A percentile compares a stretch with the other conserved stretches of the same genome.
These are phyloP conservation scores for Xylota sylvarum DNA, from an alignment of 2,888 invertebrate genomes.

Conservation along the genomic window DNA sequence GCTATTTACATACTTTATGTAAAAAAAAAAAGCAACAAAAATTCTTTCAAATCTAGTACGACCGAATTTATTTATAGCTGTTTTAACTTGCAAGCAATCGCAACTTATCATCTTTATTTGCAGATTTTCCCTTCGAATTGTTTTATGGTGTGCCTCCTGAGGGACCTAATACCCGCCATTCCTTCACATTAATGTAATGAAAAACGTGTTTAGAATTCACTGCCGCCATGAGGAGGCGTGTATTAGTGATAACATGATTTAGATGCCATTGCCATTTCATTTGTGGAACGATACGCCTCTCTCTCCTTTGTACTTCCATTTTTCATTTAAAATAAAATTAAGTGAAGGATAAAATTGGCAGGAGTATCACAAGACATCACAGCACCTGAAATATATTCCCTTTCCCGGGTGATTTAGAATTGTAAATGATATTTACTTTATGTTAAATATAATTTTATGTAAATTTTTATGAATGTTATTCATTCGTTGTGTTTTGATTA, in stretches of 20 bases:
- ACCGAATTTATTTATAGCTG: slow-evolving; percentile 6
- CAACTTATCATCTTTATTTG: slow-evolving; percentile 59
- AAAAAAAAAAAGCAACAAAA: background rate
- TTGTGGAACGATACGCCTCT: background rate
- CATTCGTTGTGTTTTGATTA: background rate
- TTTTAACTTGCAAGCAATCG: slow-evolving; percentile 20
- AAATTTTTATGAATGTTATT: slow-evolving; percentile 6
- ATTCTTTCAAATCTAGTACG: background rate
- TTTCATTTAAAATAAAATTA: slow-evolving; percentile 43
- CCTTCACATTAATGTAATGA: slow-evolving; percentile 45
- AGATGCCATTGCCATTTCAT: slow-evolving; percentile 52
- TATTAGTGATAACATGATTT: slow-evolving; percentile 66
- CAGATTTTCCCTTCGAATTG: slow-evolving; percentile 25
- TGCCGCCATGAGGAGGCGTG: slow-evolving; percentile 20
- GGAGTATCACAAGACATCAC: background rate
- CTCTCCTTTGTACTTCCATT: slow-evolving; percentile 23
- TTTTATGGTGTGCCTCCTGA: slow-evolving; percentile 19
- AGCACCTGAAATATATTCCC: slow-evolving; percentile 12
- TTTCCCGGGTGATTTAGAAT: slow-evolving; percentile 19
- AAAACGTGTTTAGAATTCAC: slow-evolving; percentile 72
- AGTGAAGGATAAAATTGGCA: slow-evolving; percentile 17
- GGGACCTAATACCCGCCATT: background rate
- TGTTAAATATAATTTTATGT: slow-evolving; percentile 21
- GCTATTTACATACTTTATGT: background rate
- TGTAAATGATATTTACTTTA: slow-evolving; percentile 16